Evolutionary conservation across 2,888 invertebrate species (phyloP), one percentile per base, ranked within the genome.

Genomic region (Agriopis marginaria): DNA sequence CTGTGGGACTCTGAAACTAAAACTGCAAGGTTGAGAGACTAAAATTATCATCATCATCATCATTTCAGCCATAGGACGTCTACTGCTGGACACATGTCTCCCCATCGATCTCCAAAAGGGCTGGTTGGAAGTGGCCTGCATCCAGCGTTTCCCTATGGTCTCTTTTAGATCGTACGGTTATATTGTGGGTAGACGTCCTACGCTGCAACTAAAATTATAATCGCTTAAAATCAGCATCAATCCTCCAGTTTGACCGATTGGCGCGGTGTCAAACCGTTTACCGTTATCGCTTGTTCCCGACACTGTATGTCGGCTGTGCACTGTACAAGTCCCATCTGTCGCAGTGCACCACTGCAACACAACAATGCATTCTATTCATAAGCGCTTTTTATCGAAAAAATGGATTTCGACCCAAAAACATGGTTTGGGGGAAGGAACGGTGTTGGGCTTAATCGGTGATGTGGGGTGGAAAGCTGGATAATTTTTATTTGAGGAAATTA

Each of bases 231-330:
- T 58, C 53, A 32, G 14, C 53, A 42, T 12, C 45, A 44, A 72
- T 66, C 65, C 53, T 7, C 9, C 51, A 69, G 70, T 68, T 69
- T 89, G 89, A 89, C 89, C 90, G 90, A 90, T 90, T 88, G 89
- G 76, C 78, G 68, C 82, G 88, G 90, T 92, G 91, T 89, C 89
- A 89, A 89, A 91, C 82, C 86, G 89, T 89, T 90, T 91, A 87
- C 90, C 91, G 89, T 89, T 90, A 91, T 90, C 91, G 81, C 77
- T 74, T 78, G 70, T 73, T 75, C 55, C 60, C 32, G 51, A 42
- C 45, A 7, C 47, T 32, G 32, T 14, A 56, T 56, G 42, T 56
- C 55, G 55, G 62, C 51, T 40, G 39, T 58, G 47, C 12, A 0
- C 32, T 32, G 32, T 39, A 39, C 55, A 39, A 50, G 70, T 74